Evolutionary conservation across 1,140 invertebrate genomes (phyloP), one percentile per base, ranked within the genome.

Genomic region (Holotrichia oblita): DNA sequence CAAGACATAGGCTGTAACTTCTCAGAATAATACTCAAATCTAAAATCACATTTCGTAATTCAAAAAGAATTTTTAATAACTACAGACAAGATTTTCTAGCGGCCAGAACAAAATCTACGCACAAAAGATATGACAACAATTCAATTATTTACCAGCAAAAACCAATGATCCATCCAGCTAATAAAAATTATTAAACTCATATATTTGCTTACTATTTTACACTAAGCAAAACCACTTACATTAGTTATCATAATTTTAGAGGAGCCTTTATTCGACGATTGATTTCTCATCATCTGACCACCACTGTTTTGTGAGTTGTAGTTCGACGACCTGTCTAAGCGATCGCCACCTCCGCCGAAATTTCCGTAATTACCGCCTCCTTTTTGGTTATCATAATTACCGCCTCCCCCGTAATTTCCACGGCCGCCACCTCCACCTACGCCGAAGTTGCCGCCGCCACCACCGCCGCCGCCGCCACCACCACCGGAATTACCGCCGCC

Each of bases 161-260:
- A 20, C n/a, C 61, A 64, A 64, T 64, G 61, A 64, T 64, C 61
- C 61, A 64, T 64, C 61, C 61, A 64, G 22, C 61, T 64, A 76
- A 40, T 41, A 20, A 9, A 75, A 76, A 9, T n/a, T 76, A 7
- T 48, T 22, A 76, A 48, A 76, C 44, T 48, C 44, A 12, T 41
- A 59, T 76, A 76, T 48, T 48, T 48, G 44, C 44, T 48, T 48
- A 48, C n/a, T 22, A 17, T 27, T n/a, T 64, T 64, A 76, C n/a
- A 59, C 17, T 40, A 34, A 8, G 24, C 44, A 76, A 55, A 40
- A 61, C 3, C 72, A 89, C 91, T 90, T 89, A 95, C 94, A 89
- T 96, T 96, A 85, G 91, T 91, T 73, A 95, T 92, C 72, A 94
- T 88, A 81, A 95, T 91, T 22, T 93, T 94, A 81, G 93, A 92